These are phyloP conservation scores for Willowsia nigromaculata DNA, from an alignment of 2,888 invertebrate species.

Conservation along the genomic window DNA sequence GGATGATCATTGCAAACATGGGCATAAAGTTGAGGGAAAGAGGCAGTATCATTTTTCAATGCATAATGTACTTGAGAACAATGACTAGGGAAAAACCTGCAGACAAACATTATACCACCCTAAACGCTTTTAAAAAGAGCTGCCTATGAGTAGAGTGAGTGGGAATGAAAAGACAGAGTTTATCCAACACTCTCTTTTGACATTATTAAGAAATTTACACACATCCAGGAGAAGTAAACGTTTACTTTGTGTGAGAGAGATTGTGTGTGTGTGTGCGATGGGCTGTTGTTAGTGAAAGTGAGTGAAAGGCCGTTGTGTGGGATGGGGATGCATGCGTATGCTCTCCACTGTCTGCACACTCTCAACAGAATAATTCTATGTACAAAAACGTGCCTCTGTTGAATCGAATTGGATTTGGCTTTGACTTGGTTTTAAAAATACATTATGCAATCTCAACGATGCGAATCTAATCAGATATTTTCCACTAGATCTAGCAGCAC, in stretches of 20 bases:
- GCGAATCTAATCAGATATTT: conserved; percentile 63
- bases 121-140: no score
- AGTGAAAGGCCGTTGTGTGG: background rate
- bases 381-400: background rate
- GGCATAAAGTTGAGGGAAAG: no score
- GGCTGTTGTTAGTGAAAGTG: background rate
- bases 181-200: background rate
- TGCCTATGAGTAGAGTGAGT: no score
- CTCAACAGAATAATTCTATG: background rate
- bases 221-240: background rate
- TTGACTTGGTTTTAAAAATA: conserved; percentile 56
- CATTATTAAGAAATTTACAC: background rate
- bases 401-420: conserved; percentile 10
- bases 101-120: no score
- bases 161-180: no score
- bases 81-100: no score
- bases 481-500: conserved; percentile 50
- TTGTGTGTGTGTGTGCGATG: background rate
- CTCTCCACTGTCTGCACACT: background rate
- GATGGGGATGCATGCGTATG: background rate
- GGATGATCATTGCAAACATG: no score
- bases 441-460: conserved; percentile 61
- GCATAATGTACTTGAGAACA: no score
- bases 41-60: no score
- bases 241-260: background rate